phyloP scores from a whole-genome alignment of 2,113 vertebrate species.

The Sminthopsis crassicaudata region DNA sequence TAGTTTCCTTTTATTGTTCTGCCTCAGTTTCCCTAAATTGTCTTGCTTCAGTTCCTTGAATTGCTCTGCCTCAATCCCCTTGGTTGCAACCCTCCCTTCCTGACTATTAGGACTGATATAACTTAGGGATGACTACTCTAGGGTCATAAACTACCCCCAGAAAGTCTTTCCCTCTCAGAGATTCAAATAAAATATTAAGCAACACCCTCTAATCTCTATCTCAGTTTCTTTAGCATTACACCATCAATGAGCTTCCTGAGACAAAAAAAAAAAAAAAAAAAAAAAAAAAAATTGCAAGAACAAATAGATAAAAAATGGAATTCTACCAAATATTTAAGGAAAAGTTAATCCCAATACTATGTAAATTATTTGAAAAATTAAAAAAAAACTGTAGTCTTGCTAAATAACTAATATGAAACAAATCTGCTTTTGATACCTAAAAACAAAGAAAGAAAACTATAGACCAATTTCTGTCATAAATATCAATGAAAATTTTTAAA shows the following conservation, averaged over 20 bases:
- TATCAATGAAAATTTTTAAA: background rate
- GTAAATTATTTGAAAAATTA: background rate
- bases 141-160: no score
- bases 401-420: background rate
- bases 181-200: no score
- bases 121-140: no score
- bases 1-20: no score
- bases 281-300: background rate
- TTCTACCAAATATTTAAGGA: background rate
- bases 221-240: no score
- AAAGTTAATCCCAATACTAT: background rate
- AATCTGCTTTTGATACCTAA: background rate
- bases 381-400: background rate
- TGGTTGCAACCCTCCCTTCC: no score
- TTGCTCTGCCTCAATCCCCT: no score
- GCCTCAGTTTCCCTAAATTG: no score
- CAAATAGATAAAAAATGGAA: background rate
- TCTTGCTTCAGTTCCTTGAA: no score
- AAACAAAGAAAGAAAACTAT: background rate
- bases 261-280: background rate
- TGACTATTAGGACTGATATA: no score
- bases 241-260: background rate
- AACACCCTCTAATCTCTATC: no score
- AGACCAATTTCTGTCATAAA: background rate
- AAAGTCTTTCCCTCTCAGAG: no score